These are phyloP conservation scores for Bugula neritina DNA, from an alignment of 2,888 invertebrate genomes.

Conservation along the genomic window DNA sequence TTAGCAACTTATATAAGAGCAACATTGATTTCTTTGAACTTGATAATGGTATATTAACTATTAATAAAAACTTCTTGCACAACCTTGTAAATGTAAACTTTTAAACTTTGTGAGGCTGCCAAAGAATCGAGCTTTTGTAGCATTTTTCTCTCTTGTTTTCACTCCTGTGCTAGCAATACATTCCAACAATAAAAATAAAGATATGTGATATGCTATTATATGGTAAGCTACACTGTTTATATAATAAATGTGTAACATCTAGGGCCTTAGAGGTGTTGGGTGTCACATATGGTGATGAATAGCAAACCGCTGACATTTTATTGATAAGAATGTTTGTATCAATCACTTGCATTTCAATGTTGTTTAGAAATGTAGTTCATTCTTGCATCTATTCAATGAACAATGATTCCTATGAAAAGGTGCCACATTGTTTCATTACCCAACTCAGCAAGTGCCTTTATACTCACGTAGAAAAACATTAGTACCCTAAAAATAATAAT, in stretches of 20 bases:
- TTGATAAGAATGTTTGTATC: background rate
- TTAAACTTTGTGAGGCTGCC: no score
- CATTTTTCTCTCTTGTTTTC: no score
- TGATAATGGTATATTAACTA: no score
- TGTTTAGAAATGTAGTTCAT: background rate
- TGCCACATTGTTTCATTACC: conserved; percentile 11
- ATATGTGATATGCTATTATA: no score
- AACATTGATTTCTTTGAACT: no score
- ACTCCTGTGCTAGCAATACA: no score
- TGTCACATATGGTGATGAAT: background rate
- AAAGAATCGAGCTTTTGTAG: no score
- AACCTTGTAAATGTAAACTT: no score
- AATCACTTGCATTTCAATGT: background rate
- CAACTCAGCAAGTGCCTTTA: background rate
- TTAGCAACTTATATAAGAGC: no score
- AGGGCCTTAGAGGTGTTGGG: background rate
- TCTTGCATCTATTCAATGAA: background rate
- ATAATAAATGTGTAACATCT: background rate
- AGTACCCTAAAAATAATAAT: background rate
- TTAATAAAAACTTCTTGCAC: no score
- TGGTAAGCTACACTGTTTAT: no score
- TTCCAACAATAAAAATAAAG: no score
- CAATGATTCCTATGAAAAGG: background rate
- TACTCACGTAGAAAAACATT: background rate
- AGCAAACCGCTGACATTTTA: background rate